Percentiles rank a stretch among this genome's conserved stretches.
Conservation (phyloP, 2,113 vertebrate genomes). For the Raja brachyura region DNA sequence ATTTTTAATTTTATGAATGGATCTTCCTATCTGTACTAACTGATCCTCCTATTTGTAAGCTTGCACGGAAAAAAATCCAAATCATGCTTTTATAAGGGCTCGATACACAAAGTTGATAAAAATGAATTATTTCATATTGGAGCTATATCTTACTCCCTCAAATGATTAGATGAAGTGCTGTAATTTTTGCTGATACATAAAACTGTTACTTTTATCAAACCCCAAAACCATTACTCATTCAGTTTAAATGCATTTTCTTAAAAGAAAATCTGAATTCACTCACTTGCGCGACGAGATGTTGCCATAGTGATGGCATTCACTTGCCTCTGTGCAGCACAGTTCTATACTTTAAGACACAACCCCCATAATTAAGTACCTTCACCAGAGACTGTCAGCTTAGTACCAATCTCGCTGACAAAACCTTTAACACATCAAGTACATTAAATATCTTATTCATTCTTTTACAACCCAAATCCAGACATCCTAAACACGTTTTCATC, state of each 20-base stretch:
- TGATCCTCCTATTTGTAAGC: not conserved
- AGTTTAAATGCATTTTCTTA: not conserved
- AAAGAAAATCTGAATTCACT: not conserved
- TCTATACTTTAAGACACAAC: not conserved
- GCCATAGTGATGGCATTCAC: slow-evolving; percentile 20
- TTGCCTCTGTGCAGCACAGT: not conserved
- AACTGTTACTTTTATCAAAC: not conserved
- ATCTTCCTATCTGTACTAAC: not conserved
- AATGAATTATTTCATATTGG: not conserved
- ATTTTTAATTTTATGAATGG: not conserved
- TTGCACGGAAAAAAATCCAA: not conserved
- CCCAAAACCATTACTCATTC: not conserved
- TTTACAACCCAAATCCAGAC: not conserved
- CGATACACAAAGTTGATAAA: not conserved
- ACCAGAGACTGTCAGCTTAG: not conserved
- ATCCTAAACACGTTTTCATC: too few relatives aligned
- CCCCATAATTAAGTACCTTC: not conserved
- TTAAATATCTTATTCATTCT: not conserved
- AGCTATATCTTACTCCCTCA: not conserved
- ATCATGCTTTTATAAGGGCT: not conserved
- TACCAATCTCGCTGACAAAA: not conserved
- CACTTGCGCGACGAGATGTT: not conserved
- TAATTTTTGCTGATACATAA: not conserved
- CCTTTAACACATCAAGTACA: not conserved
- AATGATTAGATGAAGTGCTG: not conserved